phyloP scores from a whole-genome alignment of 2,113 vertebrate genomes.

The Xenus cinereus region DNA sequence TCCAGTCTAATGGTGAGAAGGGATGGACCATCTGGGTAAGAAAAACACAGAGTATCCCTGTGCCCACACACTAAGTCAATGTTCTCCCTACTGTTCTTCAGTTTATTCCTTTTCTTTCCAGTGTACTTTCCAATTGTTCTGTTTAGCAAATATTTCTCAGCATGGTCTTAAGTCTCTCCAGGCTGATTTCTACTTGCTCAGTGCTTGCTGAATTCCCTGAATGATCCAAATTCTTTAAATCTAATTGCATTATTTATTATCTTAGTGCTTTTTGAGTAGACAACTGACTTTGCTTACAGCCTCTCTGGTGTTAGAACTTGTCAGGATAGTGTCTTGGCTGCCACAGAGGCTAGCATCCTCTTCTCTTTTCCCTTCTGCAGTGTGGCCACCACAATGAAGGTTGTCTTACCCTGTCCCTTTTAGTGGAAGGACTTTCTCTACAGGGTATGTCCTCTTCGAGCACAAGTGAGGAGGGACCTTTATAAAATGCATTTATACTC shows the following conservation, averaged over 20 bases:
- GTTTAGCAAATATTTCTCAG: neutral
- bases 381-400: neutral
- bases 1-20: neutral
- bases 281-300: neutral
- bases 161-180: neutral
- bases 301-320: neutral
- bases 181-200: neutral
- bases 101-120: neutral
- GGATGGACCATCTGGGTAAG: neutral
- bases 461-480: neutral
- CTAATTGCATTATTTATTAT: neutral
- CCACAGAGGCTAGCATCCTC: rapidly evolving
- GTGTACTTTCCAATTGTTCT: neutral
- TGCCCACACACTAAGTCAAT: neutral
- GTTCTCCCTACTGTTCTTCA: neutral
- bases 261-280: neutral
- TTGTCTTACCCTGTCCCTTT: neutral
- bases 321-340: neutral
- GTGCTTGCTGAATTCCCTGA: neutral
- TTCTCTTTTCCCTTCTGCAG: neutral
- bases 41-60: neutral
- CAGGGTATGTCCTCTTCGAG: neutral
- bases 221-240: neutral
- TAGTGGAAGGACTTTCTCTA: neutral
- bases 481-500: neutral